A percentile compares a stretch with the other conserved stretches of the same genome.
Evolutionary conservation across 1,140 invertebrate species (phyloP).

Genomic region (Himalopsyche phryganea): DNA sequence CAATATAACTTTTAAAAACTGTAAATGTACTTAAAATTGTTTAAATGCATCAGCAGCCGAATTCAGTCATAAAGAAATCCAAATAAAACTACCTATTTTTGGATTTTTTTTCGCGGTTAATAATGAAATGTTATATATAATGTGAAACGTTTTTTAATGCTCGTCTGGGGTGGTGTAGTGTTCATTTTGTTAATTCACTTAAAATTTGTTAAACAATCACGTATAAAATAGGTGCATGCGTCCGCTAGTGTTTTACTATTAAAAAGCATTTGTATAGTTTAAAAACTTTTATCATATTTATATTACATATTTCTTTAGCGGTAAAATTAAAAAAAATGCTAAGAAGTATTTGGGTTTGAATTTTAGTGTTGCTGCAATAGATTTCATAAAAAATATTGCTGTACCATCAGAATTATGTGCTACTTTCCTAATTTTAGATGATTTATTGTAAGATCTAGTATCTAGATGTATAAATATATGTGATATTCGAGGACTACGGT

Average conservation of each 20-base stretch:
- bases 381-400: neutral
- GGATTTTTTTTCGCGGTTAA: too few species aligned
- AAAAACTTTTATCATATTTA: too few species aligned
- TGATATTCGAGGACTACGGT: constrained; percentile 5
- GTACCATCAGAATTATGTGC: neutral
- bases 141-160: too few species aligned
- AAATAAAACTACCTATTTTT: too few species aligned
- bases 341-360: neutral
- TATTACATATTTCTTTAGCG: too few species aligned
- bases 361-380: neutral
- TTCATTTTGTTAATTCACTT: neutral
- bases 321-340: too few species aligned
- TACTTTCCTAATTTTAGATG: neutral
- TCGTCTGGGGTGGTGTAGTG: neutral
- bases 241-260: neutral
- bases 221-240: neutral
- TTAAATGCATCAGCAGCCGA: too few species aligned
- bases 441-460: constrained; percentile 3
- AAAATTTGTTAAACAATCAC: neutral
- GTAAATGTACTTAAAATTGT: too few species aligned
- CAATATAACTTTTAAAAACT: too few species aligned
- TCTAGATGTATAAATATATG: constrained; percentile 3
- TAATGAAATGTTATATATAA: too few species aligned
- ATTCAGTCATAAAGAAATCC: neutral
- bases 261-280: too few species aligned